phyloP scores from a whole-genome alignment of 2,797 vertebrate genomes.

The Coregonus sp. region DNA sequence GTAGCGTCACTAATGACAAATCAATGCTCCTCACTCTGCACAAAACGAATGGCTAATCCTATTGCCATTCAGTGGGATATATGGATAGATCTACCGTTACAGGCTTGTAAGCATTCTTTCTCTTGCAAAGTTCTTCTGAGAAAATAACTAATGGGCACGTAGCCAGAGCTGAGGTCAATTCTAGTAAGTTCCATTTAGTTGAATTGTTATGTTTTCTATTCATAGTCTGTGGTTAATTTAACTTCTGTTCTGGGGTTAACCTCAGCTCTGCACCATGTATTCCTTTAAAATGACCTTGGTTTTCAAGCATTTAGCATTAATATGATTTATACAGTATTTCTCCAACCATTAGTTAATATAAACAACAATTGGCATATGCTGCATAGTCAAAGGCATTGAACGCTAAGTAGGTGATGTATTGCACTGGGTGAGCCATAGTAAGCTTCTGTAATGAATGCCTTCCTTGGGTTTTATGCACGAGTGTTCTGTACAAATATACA shows the following conservation, averaged over 20 bases:
- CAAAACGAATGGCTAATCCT: constrained; percentile 19
- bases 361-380: constrained; percentile 11
- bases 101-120: too few species aligned
- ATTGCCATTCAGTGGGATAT: constrained; percentile 12
- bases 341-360: neutral
- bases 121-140: too few species aligned
- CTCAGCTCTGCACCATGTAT: neutral
- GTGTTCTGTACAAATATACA: constrained; percentile 45
- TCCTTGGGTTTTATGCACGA: constrained; percentile 52
- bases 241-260: neutral
- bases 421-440: constrained; percentile 56
- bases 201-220: too few species aligned
- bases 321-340: neutral
- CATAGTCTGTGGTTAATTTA: too few species aligned
- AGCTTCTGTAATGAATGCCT: constrained; percentile 49
- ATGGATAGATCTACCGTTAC: neutral
- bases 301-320: neutral
- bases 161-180: too few species aligned
- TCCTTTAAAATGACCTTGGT: neutral
- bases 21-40: constrained; percentile 18
- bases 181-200: too few species aligned
- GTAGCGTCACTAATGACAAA: constrained; percentile 19
- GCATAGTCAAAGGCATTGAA: constrained; percentile 29
- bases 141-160: too few species aligned
- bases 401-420: constrained; percentile 55